Base-by-base conservation (phyloP, 2,113 vertebrate species). In the Nesogale talazaci region DNA sequence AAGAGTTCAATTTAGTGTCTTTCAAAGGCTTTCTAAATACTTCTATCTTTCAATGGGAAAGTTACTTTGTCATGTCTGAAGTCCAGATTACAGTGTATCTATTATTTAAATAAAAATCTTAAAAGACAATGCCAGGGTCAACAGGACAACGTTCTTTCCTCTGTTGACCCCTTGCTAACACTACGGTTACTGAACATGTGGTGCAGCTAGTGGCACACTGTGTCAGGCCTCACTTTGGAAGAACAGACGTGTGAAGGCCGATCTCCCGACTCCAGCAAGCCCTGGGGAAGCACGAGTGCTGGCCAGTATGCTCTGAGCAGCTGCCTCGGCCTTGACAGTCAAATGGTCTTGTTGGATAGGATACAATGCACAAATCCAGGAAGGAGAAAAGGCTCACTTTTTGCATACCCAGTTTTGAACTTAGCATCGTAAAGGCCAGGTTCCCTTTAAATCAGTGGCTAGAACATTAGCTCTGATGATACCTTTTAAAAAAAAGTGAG, bases 391-490 rank as follows among this genome's bases (percentile, higher is more conserved):
- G 25, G 31, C 85, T 89, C 83, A 83, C 80, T 76, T 88, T 79
- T 67, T 95, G 86, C 82, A 79, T 72, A 46, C 40, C 69, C 63
- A 88, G 42, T 67, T 94, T 89, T 81, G 74, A 74, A 94, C 86
- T 78, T 29, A 88, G 83, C 14, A 61, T 59, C 79, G 14, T 2
- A 95, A 72, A 34, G 72, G 67, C 74, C 94, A 65, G 72, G 85
- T 81, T 92, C 63, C 27, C 56, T 88, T 90, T n/a, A 0, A 81
- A n/a, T 85, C 17, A 94, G 27, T n/a, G 16, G 75, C 78, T 84
- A 96, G 90, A 96, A 95, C n/a, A 70, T 74, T 82, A 90, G 20
- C 83, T 90, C 36, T 92, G 74, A n/a, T 92, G 9, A 23, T 94
- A 92, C 91, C 93, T 38, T 29, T n/a, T n/a, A n/a, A n/a, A n/a